Evolutionary conservation across 2,113 vertebrate genomes (phyloP).

Genomic region (Xenopus borealis): DNA sequence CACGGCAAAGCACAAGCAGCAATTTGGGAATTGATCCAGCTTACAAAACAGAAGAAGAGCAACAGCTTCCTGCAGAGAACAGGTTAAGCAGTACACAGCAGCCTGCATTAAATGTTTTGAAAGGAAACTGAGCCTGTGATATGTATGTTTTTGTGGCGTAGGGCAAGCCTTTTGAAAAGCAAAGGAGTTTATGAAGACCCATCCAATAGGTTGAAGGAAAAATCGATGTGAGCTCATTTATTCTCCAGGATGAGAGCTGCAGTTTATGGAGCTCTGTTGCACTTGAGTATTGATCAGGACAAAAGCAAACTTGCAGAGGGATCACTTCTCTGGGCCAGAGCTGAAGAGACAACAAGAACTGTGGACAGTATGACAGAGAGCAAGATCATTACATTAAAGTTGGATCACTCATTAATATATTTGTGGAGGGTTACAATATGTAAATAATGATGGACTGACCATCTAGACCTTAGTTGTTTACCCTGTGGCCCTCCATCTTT

Average conservation of each 20-base stretch:
- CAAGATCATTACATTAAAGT: no score
- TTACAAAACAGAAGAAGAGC: not conserved
- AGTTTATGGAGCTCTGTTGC: constrained; percentile 27
- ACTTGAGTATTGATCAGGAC: constrained; percentile 27
- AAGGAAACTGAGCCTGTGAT: constrained; percentile 12
- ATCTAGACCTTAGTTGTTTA: no score
- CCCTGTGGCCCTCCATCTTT: no score
- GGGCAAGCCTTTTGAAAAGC: not conserved
- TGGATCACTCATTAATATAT: no score
- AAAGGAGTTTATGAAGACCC: constrained; percentile 20
- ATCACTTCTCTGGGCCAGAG: not conserved
- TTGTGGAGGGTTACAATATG: no score
- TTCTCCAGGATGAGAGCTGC: constrained; percentile 27
- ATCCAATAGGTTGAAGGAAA: constrained; percentile 14
- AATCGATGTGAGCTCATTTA: constrained; percentile 42
- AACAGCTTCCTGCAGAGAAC: not conserved
- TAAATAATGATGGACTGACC: no score
- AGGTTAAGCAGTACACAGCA: constrained; percentile 9
- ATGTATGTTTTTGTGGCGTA: constrained; percentile 16
- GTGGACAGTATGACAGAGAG: no score
- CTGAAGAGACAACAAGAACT: not conserved
- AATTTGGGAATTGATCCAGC: no score
- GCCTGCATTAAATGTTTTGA: constrained; percentile 6
- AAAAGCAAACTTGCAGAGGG: constrained; percentile 20
- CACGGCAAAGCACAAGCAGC: not conserved